These are phyloP conservation scores for Stratiolaelaps scimitus DNA, from an alignment of 1,140 invertebrate species.

Conservation along the genomic window DNA sequence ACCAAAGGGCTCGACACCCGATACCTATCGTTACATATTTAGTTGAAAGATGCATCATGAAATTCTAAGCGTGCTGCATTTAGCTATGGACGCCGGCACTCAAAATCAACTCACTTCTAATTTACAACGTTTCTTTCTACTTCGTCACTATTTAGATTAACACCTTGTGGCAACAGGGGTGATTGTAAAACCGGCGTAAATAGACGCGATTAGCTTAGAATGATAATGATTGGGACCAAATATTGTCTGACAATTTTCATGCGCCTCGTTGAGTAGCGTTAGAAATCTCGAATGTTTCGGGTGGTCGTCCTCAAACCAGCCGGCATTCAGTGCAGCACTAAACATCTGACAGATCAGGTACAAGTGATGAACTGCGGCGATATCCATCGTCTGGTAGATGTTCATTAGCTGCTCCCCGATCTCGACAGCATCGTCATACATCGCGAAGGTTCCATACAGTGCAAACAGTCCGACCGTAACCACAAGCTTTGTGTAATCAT, in stretches of 20 bases:
- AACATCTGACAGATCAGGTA: slow-evolving; percentile 22
- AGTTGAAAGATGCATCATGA: no score
- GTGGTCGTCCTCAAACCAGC: not conserved
- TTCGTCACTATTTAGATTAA: no score
- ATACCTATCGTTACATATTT: no score
- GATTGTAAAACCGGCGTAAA: no score
- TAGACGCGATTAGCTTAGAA: not conserved
- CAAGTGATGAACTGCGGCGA: slow-evolving; percentile 9
- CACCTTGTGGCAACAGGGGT: no score
- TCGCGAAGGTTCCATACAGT: not conserved
- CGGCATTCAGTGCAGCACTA: slow-evolving; percentile 11
- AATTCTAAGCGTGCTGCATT: no score
- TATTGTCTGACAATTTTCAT: not conserved
- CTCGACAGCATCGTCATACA: not conserved
- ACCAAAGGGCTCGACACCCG: no score
- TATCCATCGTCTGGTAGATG: not conserved
- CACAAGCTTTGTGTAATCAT: slow-evolving; percentile 17
- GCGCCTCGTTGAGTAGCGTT: not conserved
- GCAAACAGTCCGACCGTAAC: slow-evolving; percentile 7
- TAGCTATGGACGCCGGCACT: no score
- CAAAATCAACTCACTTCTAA: no score
- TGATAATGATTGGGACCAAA: slow-evolving; percentile 2
- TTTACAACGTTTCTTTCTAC: no score
- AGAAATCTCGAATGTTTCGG: not conserved
- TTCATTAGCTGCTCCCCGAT: not conserved